These are phyloP conservation scores for Hydrotaea diabolus DNA, from an alignment of 2,888 invertebrate genomes.

Conservation along the genomic window DNA sequence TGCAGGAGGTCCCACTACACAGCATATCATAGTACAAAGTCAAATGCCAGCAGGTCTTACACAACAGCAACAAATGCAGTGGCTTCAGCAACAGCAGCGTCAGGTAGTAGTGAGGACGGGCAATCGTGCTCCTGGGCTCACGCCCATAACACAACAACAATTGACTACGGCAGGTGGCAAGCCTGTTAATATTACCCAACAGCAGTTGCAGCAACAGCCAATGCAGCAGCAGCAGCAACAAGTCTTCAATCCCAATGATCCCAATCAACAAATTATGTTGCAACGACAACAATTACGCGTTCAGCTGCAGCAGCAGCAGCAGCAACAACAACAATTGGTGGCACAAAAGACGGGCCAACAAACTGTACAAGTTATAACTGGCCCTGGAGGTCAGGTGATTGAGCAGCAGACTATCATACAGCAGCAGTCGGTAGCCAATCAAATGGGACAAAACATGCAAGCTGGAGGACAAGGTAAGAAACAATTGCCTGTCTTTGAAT, in stretches of 20 bases:
- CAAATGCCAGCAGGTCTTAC: constrained; percentile 85
- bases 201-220: constrained; percentile 68
- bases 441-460: constrained; percentile 47
- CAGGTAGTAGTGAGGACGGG: constrained; percentile 82
- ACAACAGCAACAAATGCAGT: constrained; percentile 85
- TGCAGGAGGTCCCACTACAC: constrained; percentile 80
- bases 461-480: constrained; percentile 58
- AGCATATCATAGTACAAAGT: constrained; percentile 86
- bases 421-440: constrained; percentile 33
- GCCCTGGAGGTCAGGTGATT: constrained; percentile 71
- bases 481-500: background rate
- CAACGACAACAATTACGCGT: constrained; percentile 79
- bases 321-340: constrained; percentile 70
- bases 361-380: constrained; percentile 77
- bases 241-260: constrained; percentile 77
- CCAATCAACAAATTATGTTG: constrained; percentile 78
- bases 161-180: constrained; percentile 22
- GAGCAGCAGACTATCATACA: constrained; percentile 73
- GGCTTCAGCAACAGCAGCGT: constrained; percentile 86
- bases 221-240: constrained; percentile 70
- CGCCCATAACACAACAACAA: constrained; percentile 74
- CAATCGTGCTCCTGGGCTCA: constrained; percentile 77
- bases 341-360: constrained; percentile 71
- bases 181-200: constrained; percentile 64
- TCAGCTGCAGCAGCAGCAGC: constrained; percentile 75